Base-by-base conservation (phyloP, 2,113 vertebrate genomes). In the Hypocryptadius cinnamomeus region DNA sequence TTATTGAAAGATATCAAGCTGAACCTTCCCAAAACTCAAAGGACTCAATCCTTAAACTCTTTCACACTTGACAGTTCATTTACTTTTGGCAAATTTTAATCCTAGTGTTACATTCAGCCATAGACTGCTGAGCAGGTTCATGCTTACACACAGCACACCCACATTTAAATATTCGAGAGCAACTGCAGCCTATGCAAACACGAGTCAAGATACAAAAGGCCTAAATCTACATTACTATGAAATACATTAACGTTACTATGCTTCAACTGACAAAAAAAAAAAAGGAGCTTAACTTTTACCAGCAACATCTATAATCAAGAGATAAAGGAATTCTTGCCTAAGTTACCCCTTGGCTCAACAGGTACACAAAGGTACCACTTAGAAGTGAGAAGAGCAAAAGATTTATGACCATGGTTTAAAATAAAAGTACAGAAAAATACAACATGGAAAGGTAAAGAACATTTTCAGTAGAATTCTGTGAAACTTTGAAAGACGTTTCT, bases 351-450 rank as follows among this genome's bases (percentile, higher is more conserved):
- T 69, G 17, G 6, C 40, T 88, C 50, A 90, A 61, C 6, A 59
- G 9, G 5, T 40, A 79, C 39, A 7, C 40, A 69, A 24, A 73
- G 2, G 6, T 14, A 80, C 8, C 28, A 65, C 7, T 61, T 4
- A 12, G 1, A 87, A 65, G 9, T 6, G 6, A 15, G 23, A 35
- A 56, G 6, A 13, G 3, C 2, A 0, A 61, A 69, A 83, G 24
- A 44, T 3, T 65, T 44, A 45, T 42, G 5, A 72, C 9, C 37
- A 42, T 5, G 17, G 8, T 5, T 69, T 42, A 85, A 66, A 66
- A 74, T 28, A 22, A 11, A 85, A 56, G 16, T 27, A 72, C 23
- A 44, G 23, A 39, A 72, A 89, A 69, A 56, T 4, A 54, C 9
- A 73, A 53, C 19, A 23, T 0, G 1, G 16, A 65, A 92, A 72